Conservation (phyloP, 2,797 vertebrate species). For the Dryobates pubescens region DNA sequence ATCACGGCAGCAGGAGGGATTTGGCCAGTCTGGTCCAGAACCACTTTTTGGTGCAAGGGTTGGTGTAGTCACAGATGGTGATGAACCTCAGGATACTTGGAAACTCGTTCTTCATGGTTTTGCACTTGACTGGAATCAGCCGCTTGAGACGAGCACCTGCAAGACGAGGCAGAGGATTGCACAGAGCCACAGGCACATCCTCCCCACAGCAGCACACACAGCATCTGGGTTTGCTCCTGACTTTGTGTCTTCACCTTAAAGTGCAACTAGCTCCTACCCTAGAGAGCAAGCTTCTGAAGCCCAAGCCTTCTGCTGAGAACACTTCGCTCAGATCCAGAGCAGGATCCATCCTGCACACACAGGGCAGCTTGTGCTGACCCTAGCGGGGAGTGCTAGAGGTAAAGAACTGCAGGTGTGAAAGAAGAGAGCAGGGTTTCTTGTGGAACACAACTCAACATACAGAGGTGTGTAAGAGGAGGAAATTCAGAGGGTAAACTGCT, state of each 20-base stretch:
- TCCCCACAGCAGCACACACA: neutral
- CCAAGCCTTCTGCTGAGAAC: neutral
- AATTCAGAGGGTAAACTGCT: neutral
- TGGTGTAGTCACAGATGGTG: slow-evolving; percentile 94
- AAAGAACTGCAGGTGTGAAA: neutral
- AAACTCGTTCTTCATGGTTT: slow-evolving; percentile 88
- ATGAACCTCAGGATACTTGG: slow-evolving; percentile 95
- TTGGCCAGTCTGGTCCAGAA: slow-evolving; percentile 93
- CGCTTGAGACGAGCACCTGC: slow-evolving; percentile 90
- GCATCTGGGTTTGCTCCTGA: neutral
- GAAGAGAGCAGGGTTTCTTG: neutral
- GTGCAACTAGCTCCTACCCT: neutral
- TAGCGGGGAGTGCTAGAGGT: neutral
- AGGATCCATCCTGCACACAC: fast-evolving
- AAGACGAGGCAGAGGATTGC: neutral
- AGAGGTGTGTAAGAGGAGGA: neutral
- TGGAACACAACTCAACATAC: neutral
- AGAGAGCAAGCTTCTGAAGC: neutral
- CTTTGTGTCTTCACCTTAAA: neutral
- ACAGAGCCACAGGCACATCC: neutral
- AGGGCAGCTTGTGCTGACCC: neutral
- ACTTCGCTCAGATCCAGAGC: fast-evolving
- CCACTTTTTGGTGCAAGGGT: slow-evolving; percentile 91
- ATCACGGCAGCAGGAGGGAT: slow-evolving; percentile 80
- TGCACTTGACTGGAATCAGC: slow-evolving; percentile 94